Base-by-base conservation (phyloP, 1,140 invertebrate species). In the Macrostomum lignano region DNA sequence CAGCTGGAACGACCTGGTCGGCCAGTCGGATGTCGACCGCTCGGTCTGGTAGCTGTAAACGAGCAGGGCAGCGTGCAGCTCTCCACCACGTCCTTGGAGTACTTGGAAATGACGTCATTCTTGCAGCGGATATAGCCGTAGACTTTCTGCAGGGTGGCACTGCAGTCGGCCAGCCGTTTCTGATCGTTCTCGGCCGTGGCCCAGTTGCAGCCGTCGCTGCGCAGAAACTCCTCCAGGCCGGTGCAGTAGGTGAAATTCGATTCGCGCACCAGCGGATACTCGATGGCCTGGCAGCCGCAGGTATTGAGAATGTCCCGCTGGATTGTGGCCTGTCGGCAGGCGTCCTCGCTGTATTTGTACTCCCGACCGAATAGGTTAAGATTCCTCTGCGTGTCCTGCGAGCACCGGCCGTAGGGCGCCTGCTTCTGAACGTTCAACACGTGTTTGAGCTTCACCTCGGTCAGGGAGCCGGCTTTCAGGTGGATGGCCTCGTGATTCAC, bases 391-490 rank as follows among this genome's bases (percentile, higher is more conserved):
- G 32, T 33, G 15, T 33, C 19, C 11, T 4, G 3, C 4, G 32
- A 33, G 26, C 32, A 33, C 3, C 20, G 32, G 4, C 32, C 32
- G 26, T 33, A 33, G 5, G 32, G 32, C n/a, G 32, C 22, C 6
- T 11, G 13, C 5, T 17, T 33, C 20, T 19, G 22, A 4, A 33
- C 26, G 22, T 33, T 33, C 4, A 17, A 7, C 14, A 21, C 24
- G 5, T 22, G 24, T n/a, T 20, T 25, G 6, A 33, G 14, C 11
- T 19, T 11, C 3, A 33, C 11, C 11, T 33, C 32, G 10, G 32
- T 33, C 19, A 33, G 20, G 4, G 32, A 25, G 7, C 32, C 32
- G 7, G 32, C 22, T 15, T 17, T 14, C 17, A 33, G 14, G 20
- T 5, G 9, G 20, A 33, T 33, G 4, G 22, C 11, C 17, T 33